These are phyloP conservation scores for Macropis europaea DNA, from an alignment of 2,888 invertebrate genomes.

Conservation along the genomic window DNA sequence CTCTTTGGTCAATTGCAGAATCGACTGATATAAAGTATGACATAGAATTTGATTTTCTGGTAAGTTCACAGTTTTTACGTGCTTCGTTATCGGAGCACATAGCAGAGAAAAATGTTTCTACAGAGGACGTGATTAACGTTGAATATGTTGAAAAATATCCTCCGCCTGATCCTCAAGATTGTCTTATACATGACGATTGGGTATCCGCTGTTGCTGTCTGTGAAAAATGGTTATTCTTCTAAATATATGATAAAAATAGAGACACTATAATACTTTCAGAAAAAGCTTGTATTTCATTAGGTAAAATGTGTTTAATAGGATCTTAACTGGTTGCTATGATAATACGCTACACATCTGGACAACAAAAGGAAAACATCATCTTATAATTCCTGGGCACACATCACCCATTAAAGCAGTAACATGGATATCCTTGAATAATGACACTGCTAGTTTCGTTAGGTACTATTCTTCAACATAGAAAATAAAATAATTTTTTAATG, in stretches of 20 bases:
- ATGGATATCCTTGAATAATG: slow-evolving; percentile 88
- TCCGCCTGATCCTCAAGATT: slow-evolving; percentile 95
- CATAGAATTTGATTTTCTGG: slow-evolving; percentile 93
- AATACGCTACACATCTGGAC: slow-evolving; percentile 95
- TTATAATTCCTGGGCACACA: slow-evolving; percentile 92
- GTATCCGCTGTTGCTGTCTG: slow-evolving; percentile 91
- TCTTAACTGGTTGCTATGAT: slow-evolving; percentile 96
- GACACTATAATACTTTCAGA: neutral
- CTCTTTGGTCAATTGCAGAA: slow-evolving; percentile 56
- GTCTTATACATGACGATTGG: slow-evolving; percentile 98
- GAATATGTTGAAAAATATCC: slow-evolving; percentile 96
- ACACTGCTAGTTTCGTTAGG: slow-evolving; percentile 87
- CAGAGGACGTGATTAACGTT: slow-evolving; percentile 92
- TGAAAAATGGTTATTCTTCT: slow-evolving; percentile 83
- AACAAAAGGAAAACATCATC: slow-evolving; percentile 89
- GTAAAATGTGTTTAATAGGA: slow-evolving; percentile 82
- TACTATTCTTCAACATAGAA: slow-evolving; percentile 63
- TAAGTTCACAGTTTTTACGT: slow-evolving; percentile 90
- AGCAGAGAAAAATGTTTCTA: slow-evolving; percentile 87
- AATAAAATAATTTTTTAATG: neutral
- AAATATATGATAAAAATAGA: neutral
- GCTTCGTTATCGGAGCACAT: slow-evolving; percentile 88
- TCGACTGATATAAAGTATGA: slow-evolving; percentile 72
- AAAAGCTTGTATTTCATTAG: neutral
- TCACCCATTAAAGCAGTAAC: slow-evolving; percentile 93